These are phyloP conservation scores for Thermophis baileyi DNA, from an alignment of 2,113 vertebrate species.

Conservation along the genomic window DNA sequence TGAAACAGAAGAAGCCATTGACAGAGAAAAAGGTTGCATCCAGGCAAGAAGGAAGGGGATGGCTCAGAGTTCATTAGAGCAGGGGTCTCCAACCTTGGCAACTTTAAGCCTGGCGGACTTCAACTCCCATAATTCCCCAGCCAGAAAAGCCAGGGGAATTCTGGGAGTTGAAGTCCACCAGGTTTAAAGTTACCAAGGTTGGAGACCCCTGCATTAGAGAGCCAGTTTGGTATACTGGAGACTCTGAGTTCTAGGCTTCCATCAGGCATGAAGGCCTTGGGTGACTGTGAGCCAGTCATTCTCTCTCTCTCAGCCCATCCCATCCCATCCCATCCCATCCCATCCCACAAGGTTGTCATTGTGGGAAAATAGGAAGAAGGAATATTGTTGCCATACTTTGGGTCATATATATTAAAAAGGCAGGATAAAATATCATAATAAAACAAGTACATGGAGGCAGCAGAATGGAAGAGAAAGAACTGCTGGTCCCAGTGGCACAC, in stretches of 20 bases:
- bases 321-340: background rate
- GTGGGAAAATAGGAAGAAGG: background rate
- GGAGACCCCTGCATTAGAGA: background rate
- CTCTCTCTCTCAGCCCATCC: background rate
- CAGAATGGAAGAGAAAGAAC: background rate
- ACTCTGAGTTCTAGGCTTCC: background rate
- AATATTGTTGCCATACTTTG: background rate
- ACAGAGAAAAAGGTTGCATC: background rate
- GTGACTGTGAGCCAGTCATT: background rate
- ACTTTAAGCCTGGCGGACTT: no score
- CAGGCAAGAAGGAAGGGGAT: background rate
- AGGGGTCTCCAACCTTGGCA: no score
- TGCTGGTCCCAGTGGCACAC: background rate
- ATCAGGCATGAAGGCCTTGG: background rate
- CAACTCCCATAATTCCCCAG: no score
- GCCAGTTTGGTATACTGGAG: background rate
- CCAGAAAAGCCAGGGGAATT: no score
- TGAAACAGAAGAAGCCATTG: background rate
- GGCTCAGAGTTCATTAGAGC: background rate
- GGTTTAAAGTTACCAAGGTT: no score
- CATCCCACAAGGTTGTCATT: background rate
- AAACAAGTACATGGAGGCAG: background rate
- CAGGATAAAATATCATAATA: background rate
- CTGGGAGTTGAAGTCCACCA: no score
- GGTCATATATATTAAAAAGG: background rate